Evolutionary conservation across 2,113 vertebrate species (phyloP), one percentile per base, ranked within the genome.

Genomic region (Coturnix japonica): DNA sequence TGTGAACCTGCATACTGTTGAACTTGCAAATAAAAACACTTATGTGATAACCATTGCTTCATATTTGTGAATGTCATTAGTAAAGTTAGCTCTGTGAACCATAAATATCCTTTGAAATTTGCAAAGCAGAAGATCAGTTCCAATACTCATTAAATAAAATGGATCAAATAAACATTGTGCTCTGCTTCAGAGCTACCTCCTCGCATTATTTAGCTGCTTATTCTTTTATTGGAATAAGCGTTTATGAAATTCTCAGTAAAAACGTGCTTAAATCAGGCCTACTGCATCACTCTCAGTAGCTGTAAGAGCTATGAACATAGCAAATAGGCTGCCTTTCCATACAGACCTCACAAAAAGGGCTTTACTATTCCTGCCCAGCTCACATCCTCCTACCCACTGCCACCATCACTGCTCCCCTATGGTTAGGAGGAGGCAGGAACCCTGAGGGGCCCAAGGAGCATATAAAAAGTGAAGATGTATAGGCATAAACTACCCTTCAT

Each of bases 401-500:
- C 75, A 56, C 23, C 33, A 25, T 6, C 2, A 0, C 11, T 7
- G 16, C 33, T 61, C 70, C 43, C 28, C 39, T 39, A 66, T 11
- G 63, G 28, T 49, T 71, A 49, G 72, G n/a, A 56, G 25, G n/a
- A 18, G 2, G 54, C 59, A 70, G 75, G 43, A 9, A 25, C 63
- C 66, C 61, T 2, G 20, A 12, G 30, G 54, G 35, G 15, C 12
- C 63, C 13, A 43, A 44, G 28, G 39, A 65, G 41, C 21, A 66
- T 39, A 17, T 13, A 43, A 22, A 0, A 22, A 23, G 8, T 5
- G 9, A 74, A 63, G 61, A 56, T 33, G 5, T 2, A 2, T 0
- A 20, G 23, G 13, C 11, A 4, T 13, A 49, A 82, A 33, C n/a
- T 3, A 7, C 37, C 41, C 65, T 70, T 28, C 33, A 37, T 13